Conservation (phyloP, 2,888 invertebrate genomes). For the Elmis aenea region DNA sequence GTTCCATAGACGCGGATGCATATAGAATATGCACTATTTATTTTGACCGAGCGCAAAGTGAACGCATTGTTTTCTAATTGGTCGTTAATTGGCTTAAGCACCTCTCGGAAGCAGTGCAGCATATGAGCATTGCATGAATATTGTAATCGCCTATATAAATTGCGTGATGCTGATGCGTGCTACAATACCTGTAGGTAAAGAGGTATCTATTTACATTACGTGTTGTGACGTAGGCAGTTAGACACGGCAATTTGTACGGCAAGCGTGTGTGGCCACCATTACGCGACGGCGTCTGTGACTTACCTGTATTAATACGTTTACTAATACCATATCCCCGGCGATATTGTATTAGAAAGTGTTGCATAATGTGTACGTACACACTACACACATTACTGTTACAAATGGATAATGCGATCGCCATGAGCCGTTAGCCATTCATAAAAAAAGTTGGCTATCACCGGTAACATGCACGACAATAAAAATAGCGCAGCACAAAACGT, state of each 20-base stretch:
- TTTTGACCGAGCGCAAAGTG: slow-evolving; percentile 24
- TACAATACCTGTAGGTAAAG: slow-evolving; percentile 31
- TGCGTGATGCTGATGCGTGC: slow-evolving; percentile 31
- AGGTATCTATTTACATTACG: slow-evolving; percentile 33
- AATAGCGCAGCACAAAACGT: too few species aligned
- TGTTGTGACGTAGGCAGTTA: slow-evolving; percentile 28
- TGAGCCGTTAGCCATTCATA: too few species aligned
- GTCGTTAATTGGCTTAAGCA: slow-evolving; percentile 31
- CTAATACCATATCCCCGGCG: neutral
- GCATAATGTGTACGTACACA: too few species aligned
- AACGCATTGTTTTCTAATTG: slow-evolving; percentile 32
- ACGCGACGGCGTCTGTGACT: slow-evolving; percentile 1
- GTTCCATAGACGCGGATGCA: too few species aligned
- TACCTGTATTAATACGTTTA: neutral
- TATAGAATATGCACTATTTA: slow-evolving; percentile 28
- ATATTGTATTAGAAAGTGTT: too few species aligned
- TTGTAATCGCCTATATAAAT: slow-evolving; percentile 29
- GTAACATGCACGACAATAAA: too few species aligned
- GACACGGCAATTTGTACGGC: slow-evolving; percentile 27
- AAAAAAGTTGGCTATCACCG: too few species aligned
- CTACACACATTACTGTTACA: too few species aligned
- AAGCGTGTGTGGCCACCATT: slow-evolving; percentile 24
- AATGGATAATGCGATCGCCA: too few species aligned
- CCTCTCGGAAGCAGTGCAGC: slow-evolving; percentile 29
- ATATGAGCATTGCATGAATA: slow-evolving; percentile 28